phyloP scores from a whole-genome alignment of 2,888 invertebrate genomes.

The Ommatoiulus sabulosus region DNA sequence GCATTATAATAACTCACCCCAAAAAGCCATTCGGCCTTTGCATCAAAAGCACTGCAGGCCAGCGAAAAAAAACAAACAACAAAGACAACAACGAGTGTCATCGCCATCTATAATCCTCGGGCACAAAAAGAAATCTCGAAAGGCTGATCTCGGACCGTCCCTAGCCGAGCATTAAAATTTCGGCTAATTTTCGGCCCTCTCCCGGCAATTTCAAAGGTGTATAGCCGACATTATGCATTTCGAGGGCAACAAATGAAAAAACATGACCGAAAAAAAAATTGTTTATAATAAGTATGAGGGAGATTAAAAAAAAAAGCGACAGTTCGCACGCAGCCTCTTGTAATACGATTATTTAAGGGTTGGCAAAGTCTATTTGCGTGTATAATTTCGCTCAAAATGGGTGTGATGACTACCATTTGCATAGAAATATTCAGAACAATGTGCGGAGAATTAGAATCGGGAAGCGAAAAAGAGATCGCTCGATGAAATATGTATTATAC shows the following conservation, averaged over 20 bases:
- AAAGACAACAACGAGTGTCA: not conserved
- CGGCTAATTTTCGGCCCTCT: not conserved
- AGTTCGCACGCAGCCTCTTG: not conserved
- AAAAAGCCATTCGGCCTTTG: not conserved
- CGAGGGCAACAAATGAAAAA: no score
- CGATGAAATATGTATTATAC: not conserved
- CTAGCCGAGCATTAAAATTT: not conserved
- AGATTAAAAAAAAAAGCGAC: not conserved
- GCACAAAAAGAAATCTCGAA: not conserved
- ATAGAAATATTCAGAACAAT: conserved; percentile 2
- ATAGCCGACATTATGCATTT: not conserved
- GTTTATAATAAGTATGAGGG: not conserved
- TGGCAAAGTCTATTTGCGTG: not conserved
- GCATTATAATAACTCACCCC: not conserved
- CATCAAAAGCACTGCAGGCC: no score
- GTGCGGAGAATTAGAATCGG: not conserved
- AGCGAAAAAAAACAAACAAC: not conserved
- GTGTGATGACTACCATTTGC: not conserved
- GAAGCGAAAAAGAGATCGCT: not conserved
- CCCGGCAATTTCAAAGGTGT: not conserved
- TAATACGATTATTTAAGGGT: not conserved
- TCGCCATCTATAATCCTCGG: not conserved
- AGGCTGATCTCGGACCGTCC: not conserved
- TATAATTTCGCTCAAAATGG: conserved; percentile 14
- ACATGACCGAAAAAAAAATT: not conserved